These are phyloP conservation scores for Epizoanthus ramosus DNA, from an alignment of 92 coral and sea anemone species.

Conservation along the genomic window DNA sequence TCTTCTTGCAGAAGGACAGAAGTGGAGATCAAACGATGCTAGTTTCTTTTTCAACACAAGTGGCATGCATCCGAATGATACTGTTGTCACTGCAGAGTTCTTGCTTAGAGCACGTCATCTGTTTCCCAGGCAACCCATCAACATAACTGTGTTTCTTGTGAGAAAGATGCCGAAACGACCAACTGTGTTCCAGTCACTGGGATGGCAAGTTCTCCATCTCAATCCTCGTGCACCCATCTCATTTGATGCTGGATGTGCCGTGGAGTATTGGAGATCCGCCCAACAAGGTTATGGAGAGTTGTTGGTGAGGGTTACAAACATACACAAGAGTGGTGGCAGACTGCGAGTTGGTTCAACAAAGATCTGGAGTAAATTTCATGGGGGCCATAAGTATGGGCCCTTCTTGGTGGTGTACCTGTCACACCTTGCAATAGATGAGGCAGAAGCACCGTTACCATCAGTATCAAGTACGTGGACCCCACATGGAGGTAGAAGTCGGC, in stretches of 20 bases:
- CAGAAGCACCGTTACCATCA: background rate
- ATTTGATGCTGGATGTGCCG: background rate
- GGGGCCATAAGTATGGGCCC: conserved; percentile 15
- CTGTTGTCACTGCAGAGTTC: conserved; percentile 19
- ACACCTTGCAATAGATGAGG: background rate
- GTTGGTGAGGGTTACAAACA: background rate
- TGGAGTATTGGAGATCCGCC: conserved; percentile 2
- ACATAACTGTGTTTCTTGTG: conserved; percentile 1
- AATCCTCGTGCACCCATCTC: background rate
- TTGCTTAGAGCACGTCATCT: background rate
- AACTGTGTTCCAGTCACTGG: background rate
- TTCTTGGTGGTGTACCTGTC: conserved; percentile 4
- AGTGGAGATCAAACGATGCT: conserved; percentile 8
- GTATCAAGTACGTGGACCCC: no score
- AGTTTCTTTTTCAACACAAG: conserved; percentile 13
- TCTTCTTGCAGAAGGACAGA: conserved; percentile 19
- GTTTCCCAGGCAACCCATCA: background rate
- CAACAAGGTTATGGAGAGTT: background rate
- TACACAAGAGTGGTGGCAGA: background rate
- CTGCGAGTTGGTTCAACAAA: background rate
- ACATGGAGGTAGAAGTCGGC: conserved; percentile 6
- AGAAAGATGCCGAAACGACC: background rate
- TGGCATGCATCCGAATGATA: background rate
- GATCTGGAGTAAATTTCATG: background rate
- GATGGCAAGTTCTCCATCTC: background rate